These are phyloP conservation scores for Pelobates fuscus DNA, from an alignment of 2,113 vertebrate genomes.

Conservation along the genomic window DNA sequence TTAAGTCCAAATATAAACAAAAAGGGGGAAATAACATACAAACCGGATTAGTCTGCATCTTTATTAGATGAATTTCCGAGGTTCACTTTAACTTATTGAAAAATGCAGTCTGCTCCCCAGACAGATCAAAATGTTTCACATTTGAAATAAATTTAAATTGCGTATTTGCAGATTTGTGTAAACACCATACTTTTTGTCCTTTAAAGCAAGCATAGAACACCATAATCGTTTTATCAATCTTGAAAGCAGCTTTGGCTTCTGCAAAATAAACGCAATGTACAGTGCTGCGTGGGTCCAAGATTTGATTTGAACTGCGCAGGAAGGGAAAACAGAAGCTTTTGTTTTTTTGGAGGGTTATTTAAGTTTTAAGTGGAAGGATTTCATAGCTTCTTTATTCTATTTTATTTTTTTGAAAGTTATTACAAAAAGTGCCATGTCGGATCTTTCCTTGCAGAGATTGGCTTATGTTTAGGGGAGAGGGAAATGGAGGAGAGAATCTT, in stretches of 20 bases:
- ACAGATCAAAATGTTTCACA: conserved; percentile 35
- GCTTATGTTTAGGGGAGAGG: no score
- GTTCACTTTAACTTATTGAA: conserved; percentile 48
- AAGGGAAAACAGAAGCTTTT: neutral
- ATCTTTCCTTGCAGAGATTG: neutral
- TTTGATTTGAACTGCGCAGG: conserved; percentile 17
- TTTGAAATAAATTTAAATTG: conserved; percentile 24
- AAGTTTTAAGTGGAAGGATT: neutral
- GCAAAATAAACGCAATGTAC: conserved; percentile 1
- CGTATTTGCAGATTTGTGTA: conserved; percentile 32
- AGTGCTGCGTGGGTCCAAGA: neutral
- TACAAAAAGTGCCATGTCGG: neutral
- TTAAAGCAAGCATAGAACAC: neutral
- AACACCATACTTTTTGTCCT: neutral
- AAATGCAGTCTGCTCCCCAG: conserved; percentile 50
- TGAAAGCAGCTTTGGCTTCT: conserved; percentile 11
- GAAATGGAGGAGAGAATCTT: no score
- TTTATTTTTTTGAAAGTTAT: neutral
- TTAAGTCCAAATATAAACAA: conserved; percentile 39
- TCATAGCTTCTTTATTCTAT: neutral
- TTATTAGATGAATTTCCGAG: conserved; percentile 53
- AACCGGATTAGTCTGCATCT: conserved; percentile 54
- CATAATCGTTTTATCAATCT: conserved; percentile 27
- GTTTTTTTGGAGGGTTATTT: neutral
- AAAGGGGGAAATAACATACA: conserved; percentile 19